Percentiles rank a stretch among this genome's conserved stretches.
Evolutionary conservation across 2,888 invertebrate species (phyloP).

Genomic region (Helobdella robusta): DNA sequence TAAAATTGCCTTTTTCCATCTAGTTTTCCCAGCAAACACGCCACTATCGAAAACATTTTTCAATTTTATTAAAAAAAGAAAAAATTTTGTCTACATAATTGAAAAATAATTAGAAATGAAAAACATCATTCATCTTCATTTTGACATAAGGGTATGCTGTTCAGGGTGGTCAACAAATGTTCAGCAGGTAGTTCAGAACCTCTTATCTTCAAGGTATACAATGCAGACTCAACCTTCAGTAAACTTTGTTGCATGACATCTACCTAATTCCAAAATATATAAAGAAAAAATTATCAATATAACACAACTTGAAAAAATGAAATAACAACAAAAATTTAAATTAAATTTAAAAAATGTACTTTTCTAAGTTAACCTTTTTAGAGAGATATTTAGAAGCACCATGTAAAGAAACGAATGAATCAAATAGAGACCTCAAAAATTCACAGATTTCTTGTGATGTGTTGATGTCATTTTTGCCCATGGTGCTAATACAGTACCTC

Average conservation of each 20-base stretch:
- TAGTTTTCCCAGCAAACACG: too few species aligned
- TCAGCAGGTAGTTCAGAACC: conserved; percentile 67
- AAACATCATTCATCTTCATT: too few species aligned
- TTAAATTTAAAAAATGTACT: not conserved
- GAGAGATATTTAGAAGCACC: conserved; percentile 58
- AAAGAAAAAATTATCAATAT: not conserved
- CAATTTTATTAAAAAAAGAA: conserved; percentile 47
- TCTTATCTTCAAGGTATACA: conserved; percentile 68
- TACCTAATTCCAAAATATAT: not conserved
- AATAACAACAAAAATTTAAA: not conserved
- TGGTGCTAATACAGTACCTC: conserved; percentile 73
- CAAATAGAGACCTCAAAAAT: conserved; percentile 58
- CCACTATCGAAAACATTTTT: not conserved
- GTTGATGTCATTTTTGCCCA: conserved; percentile 60
- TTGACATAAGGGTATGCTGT: too few species aligned
- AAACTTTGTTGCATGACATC: conserved; percentile 65
- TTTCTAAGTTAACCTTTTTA: conserved; percentile 56
- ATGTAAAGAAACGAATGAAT: conserved; percentile 54
- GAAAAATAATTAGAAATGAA: conserved; percentile 37
- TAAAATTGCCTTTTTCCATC: too few species aligned
- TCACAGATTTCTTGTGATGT: conserved; percentile 60
- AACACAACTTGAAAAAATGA: not conserved
- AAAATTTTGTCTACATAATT: conserved; percentile 45
- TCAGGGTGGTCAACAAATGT: conserved; percentile 1
- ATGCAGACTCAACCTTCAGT: conserved; percentile 71